Conservation (phyloP, 1,140 invertebrate genomes). For the Aphaenogaster rudis region DNA sequence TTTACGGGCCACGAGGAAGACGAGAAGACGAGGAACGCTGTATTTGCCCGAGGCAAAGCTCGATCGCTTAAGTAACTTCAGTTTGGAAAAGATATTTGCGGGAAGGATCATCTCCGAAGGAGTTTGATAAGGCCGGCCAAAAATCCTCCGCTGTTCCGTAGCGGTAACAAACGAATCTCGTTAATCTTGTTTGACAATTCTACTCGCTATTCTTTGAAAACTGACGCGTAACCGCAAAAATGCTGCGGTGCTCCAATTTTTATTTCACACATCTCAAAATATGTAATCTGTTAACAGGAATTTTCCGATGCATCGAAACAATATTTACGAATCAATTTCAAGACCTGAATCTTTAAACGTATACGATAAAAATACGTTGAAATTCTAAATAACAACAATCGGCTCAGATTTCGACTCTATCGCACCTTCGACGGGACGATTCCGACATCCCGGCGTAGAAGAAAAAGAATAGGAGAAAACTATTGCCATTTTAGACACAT, state of each 20-base stretch:
- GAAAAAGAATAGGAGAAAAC: neutral
- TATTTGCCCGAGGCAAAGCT: neutral
- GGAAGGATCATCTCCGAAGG: neutral
- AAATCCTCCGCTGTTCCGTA: neutral
- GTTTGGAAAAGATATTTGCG: neutral
- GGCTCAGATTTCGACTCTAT: neutral
- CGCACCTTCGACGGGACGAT: constrained; percentile 10
- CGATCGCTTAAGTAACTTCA: constrained; percentile 15
- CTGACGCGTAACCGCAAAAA: neutral
- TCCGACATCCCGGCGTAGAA: neutral
- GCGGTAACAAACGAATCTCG: neutral
- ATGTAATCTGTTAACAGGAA: neutral
- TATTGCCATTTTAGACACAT: constrained; percentile 63
- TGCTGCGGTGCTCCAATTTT: neutral
- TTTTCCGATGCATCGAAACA: neutral
- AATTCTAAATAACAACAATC: neutral
- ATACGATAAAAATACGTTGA: neutral
- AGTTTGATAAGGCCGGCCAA: neutral
- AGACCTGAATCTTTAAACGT: neutral
- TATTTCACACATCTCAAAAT: neutral
- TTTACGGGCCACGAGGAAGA: constrained; percentile 26
- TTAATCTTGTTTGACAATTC: neutral
- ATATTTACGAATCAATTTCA: neutral
- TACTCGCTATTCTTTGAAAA: neutral
- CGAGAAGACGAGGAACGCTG: neutral